Conservation (phyloP, 2,797 vertebrate species). For the Hypotaenidia okinawae region DNA sequence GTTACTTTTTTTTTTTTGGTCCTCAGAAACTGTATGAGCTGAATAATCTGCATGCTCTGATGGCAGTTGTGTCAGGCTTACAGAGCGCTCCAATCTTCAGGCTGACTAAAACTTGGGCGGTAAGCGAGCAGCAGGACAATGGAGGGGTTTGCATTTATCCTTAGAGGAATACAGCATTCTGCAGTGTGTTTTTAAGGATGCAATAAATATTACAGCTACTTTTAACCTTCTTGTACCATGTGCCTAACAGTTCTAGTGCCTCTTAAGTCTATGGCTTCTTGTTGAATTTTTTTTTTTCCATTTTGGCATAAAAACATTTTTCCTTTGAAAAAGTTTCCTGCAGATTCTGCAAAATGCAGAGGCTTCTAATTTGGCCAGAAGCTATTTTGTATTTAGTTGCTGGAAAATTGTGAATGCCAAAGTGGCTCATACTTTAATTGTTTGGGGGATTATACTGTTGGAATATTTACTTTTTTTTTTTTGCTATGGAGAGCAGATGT, state of each 20-base stretch:
- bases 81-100: slow-evolving; percentile 98
- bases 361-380: slow-evolving; percentile 44
- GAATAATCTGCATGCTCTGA: slow-evolving; percentile 97
- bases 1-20: not conserved
- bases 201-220: not conserved
- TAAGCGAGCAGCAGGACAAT: slow-evolving; percentile 77
- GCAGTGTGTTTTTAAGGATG: not conserved
- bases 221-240: not conserved
- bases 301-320: slow-evolving; percentile 38
- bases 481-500: slow-evolving; percentile 32
- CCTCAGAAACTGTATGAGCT: slow-evolving; percentile 95
- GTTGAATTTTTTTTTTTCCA: not conserved
- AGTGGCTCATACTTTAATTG: slow-evolving; percentile 22
- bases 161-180: not conserved
- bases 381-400: slow-evolving; percentile 52
- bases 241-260: not conserved
- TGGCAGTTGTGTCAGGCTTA: slow-evolving; percentile 95
- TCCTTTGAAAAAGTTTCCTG: slow-evolving; percentile 60
- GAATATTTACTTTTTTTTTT: not conserved
- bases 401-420: slow-evolving; percentile 54
- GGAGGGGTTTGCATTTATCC: not conserved
- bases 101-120: slow-evolving; percentile 97
- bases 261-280: slow-evolving; percentile 33
- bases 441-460: slow-evolving; percentile 17
- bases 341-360: slow-evolving; percentile 20